Conservation (phyloP, 2,797 vertebrate genomes). For the Percopsis omiscomaycus region DNA sequence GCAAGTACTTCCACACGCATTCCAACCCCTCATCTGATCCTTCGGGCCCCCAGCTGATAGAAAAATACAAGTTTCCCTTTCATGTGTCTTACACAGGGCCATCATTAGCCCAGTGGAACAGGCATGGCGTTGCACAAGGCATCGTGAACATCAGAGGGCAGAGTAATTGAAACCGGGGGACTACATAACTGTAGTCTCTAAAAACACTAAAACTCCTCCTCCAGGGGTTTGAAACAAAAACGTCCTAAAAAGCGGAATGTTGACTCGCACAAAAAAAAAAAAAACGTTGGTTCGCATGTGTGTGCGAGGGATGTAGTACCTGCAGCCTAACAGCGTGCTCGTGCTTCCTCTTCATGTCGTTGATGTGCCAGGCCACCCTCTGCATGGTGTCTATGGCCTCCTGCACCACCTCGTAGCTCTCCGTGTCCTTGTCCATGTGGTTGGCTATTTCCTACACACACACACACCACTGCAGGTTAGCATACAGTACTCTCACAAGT, state of each 20-base stretch:
- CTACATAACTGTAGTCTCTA: conserved; percentile 32
- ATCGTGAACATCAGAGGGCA: conserved; percentile 43
- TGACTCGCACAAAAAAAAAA: background rate
- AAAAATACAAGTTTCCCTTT: conserved; percentile 65
- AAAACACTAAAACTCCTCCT: conserved; percentile 24
- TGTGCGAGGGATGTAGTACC: conserved; percentile 70
- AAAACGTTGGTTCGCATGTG: background rate
- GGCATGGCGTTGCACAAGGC: conserved; percentile 45
- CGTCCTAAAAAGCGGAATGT: conserved; percentile 11
- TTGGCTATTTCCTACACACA: conserved; percentile 92
- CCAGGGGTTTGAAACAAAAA: conserved; percentile 21
- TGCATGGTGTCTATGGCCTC: conserved; percentile 99
- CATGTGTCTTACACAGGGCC: conserved; percentile 65
- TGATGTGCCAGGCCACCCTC: conserved; percentile 98
- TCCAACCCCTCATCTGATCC: conserved; percentile 51
- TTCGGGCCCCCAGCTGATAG: conserved; percentile 54
- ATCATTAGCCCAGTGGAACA: conserved; percentile 63
- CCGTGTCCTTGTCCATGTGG: conserved; percentile 94
- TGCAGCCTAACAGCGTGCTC: conserved; percentile 92
- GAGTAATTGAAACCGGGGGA: conserved; percentile 35
- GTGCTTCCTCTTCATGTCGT: conserved; percentile 99
- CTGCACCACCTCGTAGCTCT: conserved; percentile 91
- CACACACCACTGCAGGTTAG: conserved; percentile 3
- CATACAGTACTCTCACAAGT: background rate
- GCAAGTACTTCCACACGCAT: conserved; percentile 53